phyloP scores from a whole-genome alignment of 2,113 vertebrate species.

The Notothenia coriiceps region DNA sequence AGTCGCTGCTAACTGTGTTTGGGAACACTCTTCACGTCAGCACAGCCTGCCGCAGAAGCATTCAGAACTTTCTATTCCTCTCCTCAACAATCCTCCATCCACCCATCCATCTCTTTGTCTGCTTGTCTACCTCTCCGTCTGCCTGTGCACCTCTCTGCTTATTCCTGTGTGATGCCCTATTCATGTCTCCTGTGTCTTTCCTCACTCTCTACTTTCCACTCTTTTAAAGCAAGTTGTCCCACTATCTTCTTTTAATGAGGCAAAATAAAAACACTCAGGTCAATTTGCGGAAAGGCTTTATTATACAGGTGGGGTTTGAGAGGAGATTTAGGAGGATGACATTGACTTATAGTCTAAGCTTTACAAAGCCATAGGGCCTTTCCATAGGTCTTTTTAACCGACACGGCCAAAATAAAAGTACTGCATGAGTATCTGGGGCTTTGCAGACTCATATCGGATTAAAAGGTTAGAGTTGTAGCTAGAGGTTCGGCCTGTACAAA shows the following conservation, averaged over 20 bases:
- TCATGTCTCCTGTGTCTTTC: not conserved
- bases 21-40: slow-evolving; percentile 83
- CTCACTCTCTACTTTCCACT: not conserved
- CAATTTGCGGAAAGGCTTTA: slow-evolving; percentile 15
- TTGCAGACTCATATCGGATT: slow-evolving; percentile 28
- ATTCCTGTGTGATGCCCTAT: slow-evolving; percentile 35
- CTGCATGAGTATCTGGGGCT: slow-evolving; percentile 13
- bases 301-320: slow-evolving; percentile 22
- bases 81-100: slow-evolving; percentile 65
- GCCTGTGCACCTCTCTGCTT: slow-evolving; percentile 35
- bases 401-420: slow-evolving; percentile 15
- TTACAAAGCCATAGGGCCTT: slow-evolving; percentile 32
- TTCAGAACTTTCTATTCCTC: slow-evolving; percentile 75
- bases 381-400: slow-evolving; percentile 35
- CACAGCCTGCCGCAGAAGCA: slow-evolving; percentile 75
- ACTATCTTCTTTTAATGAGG: slow-evolving; percentile 34
- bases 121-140: slow-evolving; percentile 39
- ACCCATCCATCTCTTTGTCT: slow-evolving; percentile 62
- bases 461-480: slow-evolving; percentile 44
- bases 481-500: slow-evolving; percentile 16
- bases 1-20: slow-evolving; percentile 77
- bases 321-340: slow-evolving; percentile 39
- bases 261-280: slow-evolving; percentile 6
- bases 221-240: slow-evolving; percentile 8
- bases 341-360: slow-evolving; percentile 45